Evolutionary conservation across 2,888 invertebrate genomes (phyloP), one percentile per base, ranked within the genome.

Genomic region (Sinotaia quadrata): DNA sequence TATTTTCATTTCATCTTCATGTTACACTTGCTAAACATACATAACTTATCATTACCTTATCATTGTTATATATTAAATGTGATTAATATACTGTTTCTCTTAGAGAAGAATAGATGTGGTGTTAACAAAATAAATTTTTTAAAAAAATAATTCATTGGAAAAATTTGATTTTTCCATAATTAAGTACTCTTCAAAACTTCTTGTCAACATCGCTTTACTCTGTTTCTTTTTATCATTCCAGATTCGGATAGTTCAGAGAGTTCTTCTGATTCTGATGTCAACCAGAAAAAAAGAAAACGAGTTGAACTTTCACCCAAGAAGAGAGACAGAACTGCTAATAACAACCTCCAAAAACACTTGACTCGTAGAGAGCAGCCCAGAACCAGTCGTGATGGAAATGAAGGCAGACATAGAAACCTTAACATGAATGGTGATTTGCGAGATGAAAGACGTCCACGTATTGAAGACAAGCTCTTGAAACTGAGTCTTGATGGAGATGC

Each of bases 221-320:
- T 56, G 15, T 27, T 56, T 63, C 41, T 62, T 12, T 27, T 34
- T 51, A 29, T 68, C 37, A 44, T 51, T 77, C 72, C 77, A 67
- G 81, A 78, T 61, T 79, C 73, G 7, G 72, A 72, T 10, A 75
- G 69, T 59, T 75, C 73, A 2, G 69, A 72, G 24, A 75, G 70
- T 59, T 75, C 75, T 0, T 72, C 74, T 12, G 69, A 68, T 24
- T 67, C 58, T n/a, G 66, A 60, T 18, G 61, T 65, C 21, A 75
- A 74, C 49, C 72, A 67, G 58, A 58, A 54, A 44, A 61, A 31
- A 62, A 66, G n/a, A n/a, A n/a, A n/a, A n/a, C n/a, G n/a, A n/a
- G n/a, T n/a, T 60, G 62, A 31, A 31, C 61, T 41, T 37, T 41
- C 12, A n/a, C 37, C 49, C 29, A 52, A 52, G 51, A 62, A 33